These are phyloP conservation scores for Hydriomena furcata DNA, from an alignment of 2,888 invertebrate species.

Conservation along the genomic window DNA sequence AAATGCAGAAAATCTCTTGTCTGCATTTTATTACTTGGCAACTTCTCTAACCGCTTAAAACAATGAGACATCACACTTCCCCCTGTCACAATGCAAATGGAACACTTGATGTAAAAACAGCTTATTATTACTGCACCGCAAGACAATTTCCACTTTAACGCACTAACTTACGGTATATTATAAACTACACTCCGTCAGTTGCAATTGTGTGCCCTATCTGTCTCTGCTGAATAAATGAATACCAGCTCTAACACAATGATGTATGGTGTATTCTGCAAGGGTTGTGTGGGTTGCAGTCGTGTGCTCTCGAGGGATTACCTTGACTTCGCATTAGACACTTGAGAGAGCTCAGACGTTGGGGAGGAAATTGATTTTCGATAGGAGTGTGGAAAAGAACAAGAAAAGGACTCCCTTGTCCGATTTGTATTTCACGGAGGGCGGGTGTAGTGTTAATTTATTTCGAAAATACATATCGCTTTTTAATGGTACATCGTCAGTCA, in stretches of 20 bases:
- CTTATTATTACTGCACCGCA: slow-evolving; percentile 22
- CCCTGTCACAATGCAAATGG: slow-evolving; percentile 35
- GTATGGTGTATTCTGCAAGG: slow-evolving; percentile 20
- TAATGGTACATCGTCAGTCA: too few species aligned
- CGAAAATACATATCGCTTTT: too few species aligned
- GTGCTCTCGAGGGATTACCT: slow-evolving; percentile 49
- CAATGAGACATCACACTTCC: slow-evolving; percentile 33
- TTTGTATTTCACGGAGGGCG: slow-evolving; percentile 10
- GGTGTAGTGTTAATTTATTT: not conserved
- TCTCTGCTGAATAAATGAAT: slow-evolving; percentile 13
- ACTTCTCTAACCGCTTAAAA: slow-evolving; percentile 30
- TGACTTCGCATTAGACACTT: slow-evolving; percentile 39
- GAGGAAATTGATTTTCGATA: slow-evolving; percentile 38
- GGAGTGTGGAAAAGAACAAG: slow-evolving; percentile 25
- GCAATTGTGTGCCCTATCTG: slow-evolving; percentile 24
- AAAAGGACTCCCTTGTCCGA: slow-evolving; percentile 4
- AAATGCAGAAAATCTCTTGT: slow-evolving; percentile 21
- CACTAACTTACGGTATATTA: slow-evolving; percentile 18
- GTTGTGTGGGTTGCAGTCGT: slow-evolving; percentile 34
- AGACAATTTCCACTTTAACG: slow-evolving; percentile 13
- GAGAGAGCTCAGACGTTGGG: slow-evolving; percentile 36
- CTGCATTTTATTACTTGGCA: slow-evolving; percentile 31
- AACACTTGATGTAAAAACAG: slow-evolving; percentile 28
- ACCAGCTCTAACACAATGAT: slow-evolving; percentile 16
- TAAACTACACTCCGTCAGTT: slow-evolving; percentile 9